A percentile compares a stretch with the other conserved stretches of the same genome.
Evolutionary conservation across 2,888 invertebrate species (phyloP).

Genomic region (Athetis lepigone): DNA sequence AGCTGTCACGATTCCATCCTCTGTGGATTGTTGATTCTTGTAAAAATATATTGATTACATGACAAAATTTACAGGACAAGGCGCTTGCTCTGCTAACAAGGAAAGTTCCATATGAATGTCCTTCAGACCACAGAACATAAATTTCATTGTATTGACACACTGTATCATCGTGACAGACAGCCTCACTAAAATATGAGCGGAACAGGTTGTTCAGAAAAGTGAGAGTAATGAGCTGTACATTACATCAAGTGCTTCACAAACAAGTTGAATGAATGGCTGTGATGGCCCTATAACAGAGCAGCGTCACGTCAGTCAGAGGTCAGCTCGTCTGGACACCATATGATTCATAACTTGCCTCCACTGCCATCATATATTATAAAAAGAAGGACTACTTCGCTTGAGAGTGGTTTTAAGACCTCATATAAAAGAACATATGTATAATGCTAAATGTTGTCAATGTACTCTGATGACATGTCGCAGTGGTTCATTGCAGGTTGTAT

Average conservation of each 20-base stretch:
- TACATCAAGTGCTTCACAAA: slow-evolving; percentile 15
- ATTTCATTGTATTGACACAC: not conserved
- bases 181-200: not conserved
- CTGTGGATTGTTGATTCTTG: too few species aligned
- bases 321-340: slow-evolving; percentile 36
- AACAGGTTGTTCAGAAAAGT: slow-evolving; percentile 34
- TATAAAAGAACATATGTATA: not conserved
- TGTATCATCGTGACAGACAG: not conserved
- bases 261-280: slow-evolving; percentile 26
- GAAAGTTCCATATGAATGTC: not conserved
- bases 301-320: slow-evolving; percentile 43
- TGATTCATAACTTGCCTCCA: slow-evolving; percentile 30
- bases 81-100: not conserved
- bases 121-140: not conserved
- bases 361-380: not conserved
- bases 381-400: slow-evolving; percentile 28
- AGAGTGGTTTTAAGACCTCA: not conserved
- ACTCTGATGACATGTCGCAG: not conserved
- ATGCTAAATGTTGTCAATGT: not conserved
- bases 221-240: slow-evolving; percentile 35
- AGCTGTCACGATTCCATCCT: not conserved
- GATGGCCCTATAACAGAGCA: slow-evolving; percentile 20
- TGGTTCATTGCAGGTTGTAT: not conserved
- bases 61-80: not conserved
- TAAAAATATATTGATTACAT: not conserved